Percentiles rank a stretch among this genome's conserved stretches.
phyloP scores from a whole-genome alignment of 2,888 invertebrate species.

The Clusia tigrina region DNA sequence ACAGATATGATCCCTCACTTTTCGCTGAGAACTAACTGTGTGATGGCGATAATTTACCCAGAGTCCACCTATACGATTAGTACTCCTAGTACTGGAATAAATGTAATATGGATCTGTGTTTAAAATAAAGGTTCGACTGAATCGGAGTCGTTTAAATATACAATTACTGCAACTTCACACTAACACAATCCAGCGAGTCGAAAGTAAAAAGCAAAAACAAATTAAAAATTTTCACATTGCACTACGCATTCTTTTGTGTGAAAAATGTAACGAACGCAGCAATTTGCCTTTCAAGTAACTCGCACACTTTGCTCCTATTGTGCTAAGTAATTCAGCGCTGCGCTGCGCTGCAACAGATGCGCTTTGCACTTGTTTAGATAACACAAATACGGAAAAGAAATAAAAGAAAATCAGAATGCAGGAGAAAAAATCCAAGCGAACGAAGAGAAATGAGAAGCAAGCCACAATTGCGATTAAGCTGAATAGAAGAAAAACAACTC shows the following conservation, averaged over 20 bases:
- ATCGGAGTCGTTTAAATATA: too few species aligned
- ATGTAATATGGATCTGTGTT: too few species aligned
- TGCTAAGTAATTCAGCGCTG: not conserved
- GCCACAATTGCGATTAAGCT: slow-evolving; percentile 24
- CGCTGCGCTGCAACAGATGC: not conserved
- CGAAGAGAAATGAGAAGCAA: slow-evolving; percentile 21
- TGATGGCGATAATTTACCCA: too few species aligned
- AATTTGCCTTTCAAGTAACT: not conserved
- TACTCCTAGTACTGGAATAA: too few species aligned
- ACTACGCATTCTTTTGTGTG: not conserved
- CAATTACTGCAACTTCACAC: too few species aligned
- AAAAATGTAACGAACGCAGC: not conserved
- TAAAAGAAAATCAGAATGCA: not conserved
- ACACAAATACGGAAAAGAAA: too few species aligned
- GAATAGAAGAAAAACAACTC: not conserved
- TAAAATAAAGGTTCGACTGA: too few species aligned
- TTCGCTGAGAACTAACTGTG: too few species aligned
- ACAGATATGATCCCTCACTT: too few species aligned
- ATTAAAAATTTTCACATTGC: not conserved
- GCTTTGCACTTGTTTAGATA: not conserved
- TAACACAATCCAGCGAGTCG: too few species aligned
- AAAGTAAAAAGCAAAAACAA: too few species aligned
- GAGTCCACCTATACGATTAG: too few species aligned
- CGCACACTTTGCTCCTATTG: not conserved
- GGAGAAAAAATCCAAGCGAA: slow-evolving; percentile 12